A percentile compares a stretch with the other conserved stretches of the same genome.
These are phyloP conservation scores for Melanocharis versteri DNA, from an alignment of 2,113 vertebrate genomes.

Conservation along the genomic window DNA sequence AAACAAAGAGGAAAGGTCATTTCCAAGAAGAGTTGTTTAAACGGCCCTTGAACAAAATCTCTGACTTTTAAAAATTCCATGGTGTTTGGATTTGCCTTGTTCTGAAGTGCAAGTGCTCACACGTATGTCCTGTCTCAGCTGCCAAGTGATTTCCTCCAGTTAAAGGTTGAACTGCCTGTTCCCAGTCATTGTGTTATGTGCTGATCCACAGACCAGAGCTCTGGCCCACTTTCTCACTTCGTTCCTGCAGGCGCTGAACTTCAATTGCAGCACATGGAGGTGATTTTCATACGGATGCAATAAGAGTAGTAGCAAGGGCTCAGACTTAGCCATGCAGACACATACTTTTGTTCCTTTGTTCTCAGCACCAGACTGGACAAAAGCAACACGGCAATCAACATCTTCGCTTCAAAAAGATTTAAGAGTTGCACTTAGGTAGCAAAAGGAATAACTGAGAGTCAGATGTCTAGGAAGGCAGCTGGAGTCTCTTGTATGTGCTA, in stretches of 20 bases:
- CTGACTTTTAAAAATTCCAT: not conserved
- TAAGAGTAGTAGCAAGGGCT: not conserved
- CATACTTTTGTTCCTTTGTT: not conserved
- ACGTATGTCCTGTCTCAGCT: accelerated
- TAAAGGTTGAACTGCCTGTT: not conserved
- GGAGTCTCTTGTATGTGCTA: not conserved
- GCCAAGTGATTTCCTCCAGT: not conserved
- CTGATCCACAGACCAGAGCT: not conserved
- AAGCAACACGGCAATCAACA: not conserved
- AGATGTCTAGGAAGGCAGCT: not conserved
- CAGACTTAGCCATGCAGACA: not conserved
- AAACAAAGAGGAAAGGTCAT: not conserved
- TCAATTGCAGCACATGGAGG: not conserved
- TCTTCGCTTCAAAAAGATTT: not conserved
- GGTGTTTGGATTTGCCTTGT: not conserved
- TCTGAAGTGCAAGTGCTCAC: not conserved
- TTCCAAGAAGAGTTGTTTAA: not conserved
- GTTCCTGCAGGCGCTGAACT: not conserved
- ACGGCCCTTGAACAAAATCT: not conserved
- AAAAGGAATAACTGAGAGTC: not conserved
- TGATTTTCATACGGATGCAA: not conserved
- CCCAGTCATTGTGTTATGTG: not conserved
- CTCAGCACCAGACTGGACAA: not conserved
- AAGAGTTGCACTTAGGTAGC: not conserved
- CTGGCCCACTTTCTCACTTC: not conserved